phyloP scores from a whole-genome alignment of 92 coral and sea anemone species.

The Palythoa grandiflora region DNA sequence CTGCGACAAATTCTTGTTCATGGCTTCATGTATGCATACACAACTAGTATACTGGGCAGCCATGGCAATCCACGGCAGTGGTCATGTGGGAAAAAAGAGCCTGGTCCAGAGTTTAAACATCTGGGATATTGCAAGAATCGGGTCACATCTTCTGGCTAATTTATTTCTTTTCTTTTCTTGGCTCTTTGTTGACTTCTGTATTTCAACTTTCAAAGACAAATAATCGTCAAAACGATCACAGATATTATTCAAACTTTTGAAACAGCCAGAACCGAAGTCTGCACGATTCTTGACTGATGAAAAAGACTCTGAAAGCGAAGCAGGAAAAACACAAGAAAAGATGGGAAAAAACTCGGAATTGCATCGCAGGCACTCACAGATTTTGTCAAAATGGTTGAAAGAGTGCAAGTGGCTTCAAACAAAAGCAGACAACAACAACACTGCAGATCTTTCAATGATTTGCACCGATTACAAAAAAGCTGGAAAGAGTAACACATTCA shows the following conservation, averaged over 20 bases:
- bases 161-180: too few species aligned
- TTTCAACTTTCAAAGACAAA: too few species aligned
- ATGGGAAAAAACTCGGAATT: neutral
- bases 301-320: slow-evolving; percentile 9
- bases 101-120: too few species aligned
- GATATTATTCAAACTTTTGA: neutral
- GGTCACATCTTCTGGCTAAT: too few species aligned
- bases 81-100: too few species aligned
- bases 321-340: neutral
- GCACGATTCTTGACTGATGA: slow-evolving; percentile 1
- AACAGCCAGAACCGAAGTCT: neutral
- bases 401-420: neutral
- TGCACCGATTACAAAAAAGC: slow-evolving; percentile 20
- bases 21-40: too few species aligned
- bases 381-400: neutral
- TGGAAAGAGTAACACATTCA: neutral
- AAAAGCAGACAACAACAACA: slow-evolving; percentile 2
- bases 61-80: too few species aligned
- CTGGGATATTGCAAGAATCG: too few species aligned
- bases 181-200: too few species aligned
- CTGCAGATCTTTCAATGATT: slow-evolving; percentile 29
- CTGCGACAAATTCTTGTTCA: too few species aligned
- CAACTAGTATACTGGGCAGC: too few species aligned
- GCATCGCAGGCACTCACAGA: slow-evolving; percentile 18
- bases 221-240: too few species aligned